Percentiles rank a stretch among this genome's conserved stretches.
phyloP scores from a whole-genome alignment of 2,797 vertebrate species.

The Alca torda region DNA sequence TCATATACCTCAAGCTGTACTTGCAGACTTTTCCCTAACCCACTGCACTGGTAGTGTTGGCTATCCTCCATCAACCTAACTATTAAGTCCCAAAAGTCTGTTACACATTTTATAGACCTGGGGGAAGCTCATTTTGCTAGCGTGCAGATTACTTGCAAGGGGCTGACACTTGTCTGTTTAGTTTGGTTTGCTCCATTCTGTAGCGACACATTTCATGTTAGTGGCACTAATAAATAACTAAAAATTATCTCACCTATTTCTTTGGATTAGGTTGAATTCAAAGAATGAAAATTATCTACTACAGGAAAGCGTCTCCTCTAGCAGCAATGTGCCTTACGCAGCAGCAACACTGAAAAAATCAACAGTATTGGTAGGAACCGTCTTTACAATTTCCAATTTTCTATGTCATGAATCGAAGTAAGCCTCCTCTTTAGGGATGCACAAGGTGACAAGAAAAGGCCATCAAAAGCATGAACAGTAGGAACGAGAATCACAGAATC shows the following conservation, averaged over 20 bases:
- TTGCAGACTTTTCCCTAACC: constrained; percentile 14
- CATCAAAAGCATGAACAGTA: not conserved
- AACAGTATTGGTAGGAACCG: not conserved
- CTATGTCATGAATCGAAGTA: not conserved
- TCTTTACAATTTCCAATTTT: not conserved
- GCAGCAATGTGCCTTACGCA: not conserved
- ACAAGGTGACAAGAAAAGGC: not conserved
- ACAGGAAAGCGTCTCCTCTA: not conserved
- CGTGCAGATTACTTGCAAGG: not conserved
- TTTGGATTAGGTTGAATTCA: not conserved
- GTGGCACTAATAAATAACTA: not conserved
- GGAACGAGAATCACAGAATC: not conserved
- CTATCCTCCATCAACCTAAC: constrained; percentile 22
- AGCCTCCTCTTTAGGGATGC: not conserved
- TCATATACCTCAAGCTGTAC: not conserved
- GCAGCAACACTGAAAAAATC: not conserved
- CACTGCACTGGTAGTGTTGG: constrained; percentile 10
- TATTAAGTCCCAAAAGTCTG: constrained; percentile 17
- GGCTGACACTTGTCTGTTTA: not conserved
- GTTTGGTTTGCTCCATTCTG: not conserved
- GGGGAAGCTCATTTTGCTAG: not conserved
- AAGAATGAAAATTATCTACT: not conserved
- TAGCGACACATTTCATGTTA: not conserved
- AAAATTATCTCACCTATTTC: not conserved
- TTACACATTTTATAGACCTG: constrained; percentile 12